Evolutionary conservation across 2,888 invertebrate genomes (phyloP).

Genomic region (Phytoseiulus persimilis): DNA sequence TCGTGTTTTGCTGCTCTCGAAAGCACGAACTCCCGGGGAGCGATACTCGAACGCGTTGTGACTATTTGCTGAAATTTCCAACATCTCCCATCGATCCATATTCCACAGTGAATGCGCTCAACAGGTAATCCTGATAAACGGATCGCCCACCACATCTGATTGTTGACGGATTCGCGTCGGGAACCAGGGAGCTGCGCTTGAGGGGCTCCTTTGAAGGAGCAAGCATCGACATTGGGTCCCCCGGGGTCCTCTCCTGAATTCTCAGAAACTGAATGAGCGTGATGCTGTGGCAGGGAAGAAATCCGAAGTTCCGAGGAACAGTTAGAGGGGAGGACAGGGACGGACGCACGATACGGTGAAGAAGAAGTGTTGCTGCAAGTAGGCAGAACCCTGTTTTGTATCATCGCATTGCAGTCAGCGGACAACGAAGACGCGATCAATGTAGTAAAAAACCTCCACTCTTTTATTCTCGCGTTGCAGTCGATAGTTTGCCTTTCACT

Average conservation of each 20-base stretch:
- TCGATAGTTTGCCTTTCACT: conserved; percentile 5
- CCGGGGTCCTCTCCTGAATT: neutral
- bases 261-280: neutral
- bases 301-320: neutral
- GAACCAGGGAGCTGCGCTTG: no score
- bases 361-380: neutral
- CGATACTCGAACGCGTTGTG: no score
- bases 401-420: conserved; percentile 5
- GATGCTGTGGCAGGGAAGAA: neutral
- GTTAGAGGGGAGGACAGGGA: neutral
- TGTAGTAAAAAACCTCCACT: neutral
- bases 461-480: neutral
- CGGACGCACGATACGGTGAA: neutral
- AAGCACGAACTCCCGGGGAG: no score
- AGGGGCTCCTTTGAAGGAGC: neutral
- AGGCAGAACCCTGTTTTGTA: neutral
- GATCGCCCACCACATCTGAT: no score
- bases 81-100: no score
- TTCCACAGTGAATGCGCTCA: no score
- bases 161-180: no score
- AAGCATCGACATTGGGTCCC: neutral
- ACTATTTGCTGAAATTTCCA: no score
- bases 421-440: conserved; percentile 5
- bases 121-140: no score
- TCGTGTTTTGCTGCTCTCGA: neutral